Evolutionary conservation across 2,113 vertebrate genomes (phyloP).

Genomic region (Labeo catla): DNA sequence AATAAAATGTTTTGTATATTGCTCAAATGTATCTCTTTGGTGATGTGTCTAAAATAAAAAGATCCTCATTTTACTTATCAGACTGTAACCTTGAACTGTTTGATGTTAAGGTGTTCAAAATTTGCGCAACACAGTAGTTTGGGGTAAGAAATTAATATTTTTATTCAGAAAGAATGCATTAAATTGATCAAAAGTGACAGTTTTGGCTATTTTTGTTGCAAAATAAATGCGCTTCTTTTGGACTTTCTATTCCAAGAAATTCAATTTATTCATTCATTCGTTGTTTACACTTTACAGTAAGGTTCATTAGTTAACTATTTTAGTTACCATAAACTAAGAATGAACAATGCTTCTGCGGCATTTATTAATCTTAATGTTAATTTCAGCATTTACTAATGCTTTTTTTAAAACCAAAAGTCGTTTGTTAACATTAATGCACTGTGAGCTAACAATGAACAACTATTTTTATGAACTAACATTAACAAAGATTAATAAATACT

Average conservation of each 20-base stretch:
- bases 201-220: background rate
- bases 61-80: background rate
- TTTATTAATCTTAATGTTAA: too few species aligned
- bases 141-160: background rate
- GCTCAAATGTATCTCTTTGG: conserved; percentile 52
- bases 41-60: background rate
- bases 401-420: too few species aligned
- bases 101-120: background rate
- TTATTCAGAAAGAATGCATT: background rate
- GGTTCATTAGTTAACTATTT: too few species aligned
- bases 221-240: background rate
- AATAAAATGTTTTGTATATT: conserved; percentile 76
- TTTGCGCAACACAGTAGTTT: background rate
- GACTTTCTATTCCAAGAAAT: background rate
- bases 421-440: too few species aligned
- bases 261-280: background rate
- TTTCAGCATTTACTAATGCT: too few species aligned
- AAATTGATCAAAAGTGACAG: background rate
- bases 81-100: background rate
- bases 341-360: too few species aligned
- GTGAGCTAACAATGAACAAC: too few species aligned
- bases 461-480: too few species aligned
- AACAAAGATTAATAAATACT: too few species aligned
- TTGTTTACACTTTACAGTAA: background rate
- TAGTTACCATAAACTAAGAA: too few species aligned